These are phyloP conservation scores for Sebastes reedi DNA, from an alignment of 2,797 vertebrate genomes.

Conservation along the genomic window DNA sequence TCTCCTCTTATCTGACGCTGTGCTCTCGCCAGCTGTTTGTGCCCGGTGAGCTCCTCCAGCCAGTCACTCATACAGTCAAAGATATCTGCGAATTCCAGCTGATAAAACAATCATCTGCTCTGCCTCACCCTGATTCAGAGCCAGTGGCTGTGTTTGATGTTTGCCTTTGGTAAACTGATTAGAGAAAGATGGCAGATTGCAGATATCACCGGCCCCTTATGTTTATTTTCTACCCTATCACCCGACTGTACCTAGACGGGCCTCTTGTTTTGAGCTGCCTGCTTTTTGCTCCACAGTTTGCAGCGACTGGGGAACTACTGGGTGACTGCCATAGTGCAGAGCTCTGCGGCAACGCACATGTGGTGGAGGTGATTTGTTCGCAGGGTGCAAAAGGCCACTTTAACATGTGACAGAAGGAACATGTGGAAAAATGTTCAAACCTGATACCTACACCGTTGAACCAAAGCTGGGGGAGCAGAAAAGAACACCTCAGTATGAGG, in stretches of 20 bases:
- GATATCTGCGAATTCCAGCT: slow-evolving; percentile 80
- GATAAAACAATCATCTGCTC: slow-evolving; percentile 81
- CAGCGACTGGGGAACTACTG: slow-evolving; percentile 25
- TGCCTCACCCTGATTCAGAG: slow-evolving; percentile 68
- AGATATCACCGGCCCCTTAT: slow-evolving; percentile 63
- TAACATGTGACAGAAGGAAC: slow-evolving; percentile 28
- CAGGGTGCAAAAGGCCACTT: slow-evolving; percentile 34
- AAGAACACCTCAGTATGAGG: slow-evolving; percentile 44
- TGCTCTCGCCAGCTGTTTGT: slow-evolving; percentile 54
- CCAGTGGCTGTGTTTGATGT: slow-evolving; percentile 75
- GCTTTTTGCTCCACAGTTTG: slow-evolving; percentile 28
- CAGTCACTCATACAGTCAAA: slow-evolving; percentile 45
- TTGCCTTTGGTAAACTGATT: slow-evolving; percentile 74
- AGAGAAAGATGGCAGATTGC: slow-evolving; percentile 63
- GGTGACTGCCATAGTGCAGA: slow-evolving; percentile 9
- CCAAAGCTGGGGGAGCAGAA: slow-evolving; percentile 12
- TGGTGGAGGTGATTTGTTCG: slow-evolving; percentile 31
- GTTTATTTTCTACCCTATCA: slow-evolving; percentile 70
- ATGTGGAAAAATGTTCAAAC: slow-evolving; percentile 58
- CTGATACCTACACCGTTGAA: slow-evolving; percentile 25
- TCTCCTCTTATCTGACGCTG: slow-evolving; percentile 28
- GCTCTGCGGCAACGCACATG: slow-evolving; percentile 3
- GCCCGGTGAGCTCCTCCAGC: slow-evolving; percentile 46
- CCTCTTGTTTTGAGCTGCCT: slow-evolving; percentile 24
- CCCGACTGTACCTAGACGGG: slow-evolving; percentile 34